Evolutionary conservation across 1,140 invertebrate genomes (phyloP), one percentile per base, ranked within the genome.

Genomic region (Olivierus martensii): DNA sequence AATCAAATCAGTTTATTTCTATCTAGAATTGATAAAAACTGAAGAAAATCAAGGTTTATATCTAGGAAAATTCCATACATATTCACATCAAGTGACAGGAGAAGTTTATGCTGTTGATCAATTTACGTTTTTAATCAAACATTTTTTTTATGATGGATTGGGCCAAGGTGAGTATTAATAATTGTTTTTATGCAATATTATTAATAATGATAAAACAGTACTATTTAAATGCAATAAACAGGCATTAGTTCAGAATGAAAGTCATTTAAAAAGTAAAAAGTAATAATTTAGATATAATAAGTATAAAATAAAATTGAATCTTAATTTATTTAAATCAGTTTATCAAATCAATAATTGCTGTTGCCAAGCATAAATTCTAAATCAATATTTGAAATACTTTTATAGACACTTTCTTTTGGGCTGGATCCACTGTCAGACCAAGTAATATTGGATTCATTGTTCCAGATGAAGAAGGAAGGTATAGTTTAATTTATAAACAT

Each of bases 361-460:
- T n/a, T n/a, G n/a, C n/a, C n/a, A n/a, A n/a, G n/a, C n/a, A n/a
- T n/a, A n/a, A n/a, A 28, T 28, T 28, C 2, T 28, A 28, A n/a
- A 28, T 28, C 4, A 9, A 1, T 6, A 43, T 43, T 17, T 43
- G 4, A 18, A 18, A 17, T 43, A 22, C 18, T 45, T 14, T 65
- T 55, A 34, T 28, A 63, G 65, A 68, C 55, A 85, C 87, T 5
- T 93, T 88, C 67, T 93, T 94, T 66, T 92, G 87, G 87, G 83
- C 86, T 4, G 90, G 89, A 36, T 78, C 83, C n/a, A 77, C 83
- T 0, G 86, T 85, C 61, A 68, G 85, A 22, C 87, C 88, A 0
- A 87, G 87, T 4, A 85, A 86, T 0, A 82, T 90, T 64, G 89
- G 89, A 5, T 91, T 91, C 63, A 88, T 93, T 53, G 81, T 93